Evolutionary conservation across 2,888 invertebrate genomes (phyloP).

Genomic region (Temnothorax ravouxi): DNA sequence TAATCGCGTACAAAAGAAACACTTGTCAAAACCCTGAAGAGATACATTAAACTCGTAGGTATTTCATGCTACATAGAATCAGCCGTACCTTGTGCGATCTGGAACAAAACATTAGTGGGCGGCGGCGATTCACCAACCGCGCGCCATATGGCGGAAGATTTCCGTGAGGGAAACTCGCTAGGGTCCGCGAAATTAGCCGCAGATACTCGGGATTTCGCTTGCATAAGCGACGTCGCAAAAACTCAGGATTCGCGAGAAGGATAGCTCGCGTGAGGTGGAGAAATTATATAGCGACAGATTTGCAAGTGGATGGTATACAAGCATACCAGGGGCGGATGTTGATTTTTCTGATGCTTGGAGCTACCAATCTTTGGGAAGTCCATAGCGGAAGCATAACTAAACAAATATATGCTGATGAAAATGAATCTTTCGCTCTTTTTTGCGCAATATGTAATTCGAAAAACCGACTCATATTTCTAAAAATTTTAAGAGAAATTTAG

Average conservation of each 20-base stretch:
- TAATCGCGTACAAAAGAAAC: constrained; percentile 17
- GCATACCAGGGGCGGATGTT: constrained; percentile 40
- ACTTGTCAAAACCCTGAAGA: background rate
- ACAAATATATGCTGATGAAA: background rate
- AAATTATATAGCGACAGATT: constrained; percentile 64
- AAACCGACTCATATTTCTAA: background rate
- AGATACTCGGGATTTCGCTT: constrained; percentile 71
- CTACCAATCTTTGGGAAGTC: background rate
- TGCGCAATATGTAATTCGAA: background rate
- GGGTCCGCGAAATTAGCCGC: constrained; percentile 68
- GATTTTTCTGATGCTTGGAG: constrained; percentile 22
- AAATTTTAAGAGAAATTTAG: background rate
- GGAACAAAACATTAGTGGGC: constrained; percentile 43
- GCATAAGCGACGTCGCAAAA: constrained; percentile 68
- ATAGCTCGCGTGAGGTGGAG: constrained; percentile 36
- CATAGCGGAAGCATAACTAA: background rate
- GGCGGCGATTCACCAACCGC: constrained; percentile 38
- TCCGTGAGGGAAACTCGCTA: constrained; percentile 47
- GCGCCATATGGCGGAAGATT: constrained; percentile 47
- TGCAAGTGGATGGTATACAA: constrained; percentile 64
- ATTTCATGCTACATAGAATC: constrained; percentile 35
- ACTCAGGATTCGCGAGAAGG: constrained; percentile 55
- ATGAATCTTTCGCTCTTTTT: background rate
- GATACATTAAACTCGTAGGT: constrained; percentile 38
- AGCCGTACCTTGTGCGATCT: constrained; percentile 34